These are phyloP conservation scores for Otolemur garnettii DNA, from an alignment of 2,113 vertebrate species.

Conservation along the genomic window DNA sequence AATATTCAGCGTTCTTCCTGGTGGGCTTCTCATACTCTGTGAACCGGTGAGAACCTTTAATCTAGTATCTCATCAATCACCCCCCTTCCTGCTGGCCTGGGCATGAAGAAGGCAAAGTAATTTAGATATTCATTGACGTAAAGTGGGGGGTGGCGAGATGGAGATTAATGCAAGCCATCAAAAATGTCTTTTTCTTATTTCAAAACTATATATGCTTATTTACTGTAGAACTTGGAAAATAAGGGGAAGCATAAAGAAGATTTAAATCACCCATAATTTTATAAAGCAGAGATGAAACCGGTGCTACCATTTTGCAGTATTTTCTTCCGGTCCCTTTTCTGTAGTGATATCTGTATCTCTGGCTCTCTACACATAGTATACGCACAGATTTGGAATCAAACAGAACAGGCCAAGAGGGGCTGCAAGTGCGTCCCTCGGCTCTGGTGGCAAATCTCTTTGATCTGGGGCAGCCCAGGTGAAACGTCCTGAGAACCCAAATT, in stretches of 20 bases:
- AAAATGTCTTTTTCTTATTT: neutral
- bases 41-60: neutral
- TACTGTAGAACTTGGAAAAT: neutral
- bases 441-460: neutral
- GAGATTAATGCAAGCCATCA: no score
- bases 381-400: neutral
- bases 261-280: neutral
- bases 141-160: neutral
- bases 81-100: neutral
- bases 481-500: neutral
- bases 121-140: neutral
- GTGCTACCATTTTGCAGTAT: fast-evolving
- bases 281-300: neutral
- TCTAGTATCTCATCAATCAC: neutral
- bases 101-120: neutral
- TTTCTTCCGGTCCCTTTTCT: neutral
- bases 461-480: no score
- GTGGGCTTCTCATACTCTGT: neutral
- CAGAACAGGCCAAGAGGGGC: neutral
- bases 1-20: no score
- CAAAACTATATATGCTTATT: neutral
- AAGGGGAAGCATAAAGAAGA: neutral
- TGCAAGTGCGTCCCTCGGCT: neutral
- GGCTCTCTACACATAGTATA: fast-evolving
- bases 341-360: fast-evolving